These are phyloP conservation scores for Hyperoodon ampullatus DNA, from an alignment of 2,113 vertebrate species.

Conservation along the genomic window DNA sequence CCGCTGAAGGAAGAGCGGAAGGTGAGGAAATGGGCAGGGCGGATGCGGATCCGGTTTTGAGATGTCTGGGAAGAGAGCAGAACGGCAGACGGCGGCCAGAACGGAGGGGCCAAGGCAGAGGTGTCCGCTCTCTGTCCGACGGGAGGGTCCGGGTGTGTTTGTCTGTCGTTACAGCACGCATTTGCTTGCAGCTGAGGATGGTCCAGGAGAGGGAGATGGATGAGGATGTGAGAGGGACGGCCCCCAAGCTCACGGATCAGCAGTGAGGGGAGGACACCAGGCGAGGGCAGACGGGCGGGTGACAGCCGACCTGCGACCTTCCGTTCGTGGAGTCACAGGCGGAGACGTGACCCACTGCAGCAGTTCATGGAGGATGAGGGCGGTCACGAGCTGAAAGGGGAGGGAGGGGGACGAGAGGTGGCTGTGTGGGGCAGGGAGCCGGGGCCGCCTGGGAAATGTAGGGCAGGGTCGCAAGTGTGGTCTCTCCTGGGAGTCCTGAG, in stretches of 20 bases:
- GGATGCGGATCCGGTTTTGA: accelerated
- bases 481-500: background rate
- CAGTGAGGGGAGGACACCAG: background rate
- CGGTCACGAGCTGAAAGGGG: background rate
- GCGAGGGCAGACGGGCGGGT: background rate
- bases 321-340: background rate
- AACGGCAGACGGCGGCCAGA: background rate
- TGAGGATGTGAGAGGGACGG: background rate
- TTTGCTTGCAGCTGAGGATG: background rate
- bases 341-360: too few species aligned
- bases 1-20: background rate
- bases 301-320: background rate
- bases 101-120: accelerated
- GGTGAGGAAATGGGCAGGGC: background rate
- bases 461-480: background rate
- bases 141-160: background rate
- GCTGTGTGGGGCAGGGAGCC: accelerated
- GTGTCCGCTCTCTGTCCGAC: background rate
- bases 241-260: too few species aligned
- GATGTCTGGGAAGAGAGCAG: background rate
- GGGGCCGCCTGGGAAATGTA: background rate
- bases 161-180: background rate
- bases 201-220: background rate
- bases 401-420: background rate
- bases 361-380: accelerated